Percentiles rank a stretch among this genome's conserved stretches.
phyloP scores from a whole-genome alignment of 2,797 vertebrate species.

The Rhadinocentrus ornatus region DNA sequence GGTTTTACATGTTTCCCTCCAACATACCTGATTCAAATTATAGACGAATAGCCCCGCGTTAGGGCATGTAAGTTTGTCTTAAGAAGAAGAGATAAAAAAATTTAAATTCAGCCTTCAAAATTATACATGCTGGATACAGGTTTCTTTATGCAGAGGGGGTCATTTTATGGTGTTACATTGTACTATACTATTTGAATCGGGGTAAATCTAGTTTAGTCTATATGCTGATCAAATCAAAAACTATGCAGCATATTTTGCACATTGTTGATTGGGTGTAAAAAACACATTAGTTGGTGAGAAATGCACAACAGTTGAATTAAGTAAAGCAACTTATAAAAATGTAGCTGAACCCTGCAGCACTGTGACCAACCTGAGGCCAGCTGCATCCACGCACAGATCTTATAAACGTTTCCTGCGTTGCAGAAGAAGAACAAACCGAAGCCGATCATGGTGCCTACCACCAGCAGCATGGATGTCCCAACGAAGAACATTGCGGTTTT shows the following conservation, averaged over 20 bases:
- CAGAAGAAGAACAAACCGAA: conserved; percentile 96
- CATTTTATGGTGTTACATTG: neutral
- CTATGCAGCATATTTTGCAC: neutral
- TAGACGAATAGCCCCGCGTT: too few species aligned
- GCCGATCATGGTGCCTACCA: conserved; percentile 91
- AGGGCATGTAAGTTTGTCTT: too few species aligned
- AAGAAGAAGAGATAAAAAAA: neutral
- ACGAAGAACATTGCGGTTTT: conserved; percentile 97
- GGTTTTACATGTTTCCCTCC: neutral
- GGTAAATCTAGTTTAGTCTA: neutral
- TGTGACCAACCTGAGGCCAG: conserved; percentile 90
- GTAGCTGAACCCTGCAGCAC: neutral
- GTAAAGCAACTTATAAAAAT: neutral
- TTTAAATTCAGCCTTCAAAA: neutral
- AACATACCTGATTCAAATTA: neutral
- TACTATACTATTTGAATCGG: neutral
- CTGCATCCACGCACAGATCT: conserved; percentile 97
- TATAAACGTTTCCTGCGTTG: conserved; percentile 92
- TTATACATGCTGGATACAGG: neutral
- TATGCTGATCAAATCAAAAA: neutral
- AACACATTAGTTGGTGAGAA: neutral
- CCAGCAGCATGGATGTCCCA: conserved; percentile 91
- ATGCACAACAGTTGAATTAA: neutral
- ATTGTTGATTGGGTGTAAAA: neutral
- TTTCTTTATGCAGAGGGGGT: too few species aligned